A percentile compares a stretch with the other conserved stretches of the same genome.
Conservation (phyloP, 1,140 invertebrate species). For the Tetramorium alpestre region DNA sequence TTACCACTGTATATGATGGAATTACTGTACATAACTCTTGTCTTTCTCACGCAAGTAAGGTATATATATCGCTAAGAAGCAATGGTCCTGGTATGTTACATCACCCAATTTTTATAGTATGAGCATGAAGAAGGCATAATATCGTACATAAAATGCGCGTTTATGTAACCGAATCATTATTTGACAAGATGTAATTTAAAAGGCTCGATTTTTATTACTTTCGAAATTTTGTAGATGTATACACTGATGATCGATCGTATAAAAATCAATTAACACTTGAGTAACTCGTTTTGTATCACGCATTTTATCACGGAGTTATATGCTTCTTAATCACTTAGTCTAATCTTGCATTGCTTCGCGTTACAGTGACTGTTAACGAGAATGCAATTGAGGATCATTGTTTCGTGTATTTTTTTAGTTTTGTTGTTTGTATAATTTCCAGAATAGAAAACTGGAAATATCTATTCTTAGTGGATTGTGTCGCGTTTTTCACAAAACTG, state of each 20-base stretch:
- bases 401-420: neutral
- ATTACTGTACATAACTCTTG: conserved; percentile 78
- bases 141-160: conserved; percentile 37
- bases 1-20: conserved; percentile 73
- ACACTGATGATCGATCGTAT: neutral
- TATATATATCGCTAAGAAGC: conserved; percentile 35
- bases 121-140: conserved; percentile 23
- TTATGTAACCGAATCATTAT: conserved; percentile 15
- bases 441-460: conserved; percentile 7
- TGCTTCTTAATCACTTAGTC: conserved; percentile 21
- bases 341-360: conserved; percentile 17
- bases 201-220: conserved; percentile 22
- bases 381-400: conserved; percentile 11
- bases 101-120: conserved; percentile 56
- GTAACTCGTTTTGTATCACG: conserved; percentile 23
- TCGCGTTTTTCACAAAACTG: conserved; percentile 20
- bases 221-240: neutral
- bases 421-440: neutral
- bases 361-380: conserved; percentile 14
- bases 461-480: conserved; percentile 23
- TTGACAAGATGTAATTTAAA: neutral
- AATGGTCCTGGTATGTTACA: conserved; percentile 52
- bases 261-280: neutral
- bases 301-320: conserved; percentile 8
- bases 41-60: conserved; percentile 68